Evolutionary conservation across 2,888 invertebrate species (phyloP).

Genomic region (Drosophila fulvimacula): DNA sequence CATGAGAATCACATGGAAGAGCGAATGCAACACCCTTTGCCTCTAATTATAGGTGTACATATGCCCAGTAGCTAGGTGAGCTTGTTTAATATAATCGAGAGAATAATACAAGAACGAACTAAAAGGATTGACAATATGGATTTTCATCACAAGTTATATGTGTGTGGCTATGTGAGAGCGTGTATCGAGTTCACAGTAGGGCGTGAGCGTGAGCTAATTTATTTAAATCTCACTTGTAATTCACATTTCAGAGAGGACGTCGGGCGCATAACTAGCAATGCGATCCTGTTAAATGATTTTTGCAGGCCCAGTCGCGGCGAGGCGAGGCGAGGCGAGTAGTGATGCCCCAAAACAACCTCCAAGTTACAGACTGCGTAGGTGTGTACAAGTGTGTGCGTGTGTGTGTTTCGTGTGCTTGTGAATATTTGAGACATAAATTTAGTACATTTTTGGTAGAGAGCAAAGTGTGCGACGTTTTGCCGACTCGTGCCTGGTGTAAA

Average conservation of each 20-base stretch:
- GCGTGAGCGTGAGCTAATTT: conserved; percentile 66
- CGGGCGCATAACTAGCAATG: conserved; percentile 68
- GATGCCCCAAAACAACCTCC: conserved; percentile 17
- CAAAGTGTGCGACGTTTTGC: conserved; percentile 59
- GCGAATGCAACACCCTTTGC: conserved; percentile 16
- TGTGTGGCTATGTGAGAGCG: conserved; percentile 3
- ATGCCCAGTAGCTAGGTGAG: conserved; percentile 9
- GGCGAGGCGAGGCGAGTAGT: conserved; percentile 17
- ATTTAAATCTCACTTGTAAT: conserved; percentile 77
- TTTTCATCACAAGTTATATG: conserved; percentile 27
- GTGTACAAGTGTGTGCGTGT: conserved; percentile 10
- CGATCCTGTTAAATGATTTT: conserved; percentile 7
- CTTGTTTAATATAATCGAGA: conserved; percentile 22
- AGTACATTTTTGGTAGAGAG: conserved; percentile 51
- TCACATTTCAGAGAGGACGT: conserved; percentile 69
- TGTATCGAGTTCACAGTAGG: conserved; percentile 22
- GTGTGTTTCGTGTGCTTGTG: conserved; percentile 39
- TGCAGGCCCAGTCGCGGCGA: conserved; percentile 7
- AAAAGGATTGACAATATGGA: conserved; percentile 7
- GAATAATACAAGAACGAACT: conserved; percentile 25
- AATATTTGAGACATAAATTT: conserved; percentile 72
- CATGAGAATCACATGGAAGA: conserved; percentile 5
- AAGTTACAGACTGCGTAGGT: conserved; percentile 7
- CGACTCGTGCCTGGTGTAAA: conserved; percentile 64
- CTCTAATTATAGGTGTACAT: conserved; percentile 3